Base-by-base conservation (phyloP, 53 echinoderm and acorn worm species). In the Henricia sp. region DNA sequence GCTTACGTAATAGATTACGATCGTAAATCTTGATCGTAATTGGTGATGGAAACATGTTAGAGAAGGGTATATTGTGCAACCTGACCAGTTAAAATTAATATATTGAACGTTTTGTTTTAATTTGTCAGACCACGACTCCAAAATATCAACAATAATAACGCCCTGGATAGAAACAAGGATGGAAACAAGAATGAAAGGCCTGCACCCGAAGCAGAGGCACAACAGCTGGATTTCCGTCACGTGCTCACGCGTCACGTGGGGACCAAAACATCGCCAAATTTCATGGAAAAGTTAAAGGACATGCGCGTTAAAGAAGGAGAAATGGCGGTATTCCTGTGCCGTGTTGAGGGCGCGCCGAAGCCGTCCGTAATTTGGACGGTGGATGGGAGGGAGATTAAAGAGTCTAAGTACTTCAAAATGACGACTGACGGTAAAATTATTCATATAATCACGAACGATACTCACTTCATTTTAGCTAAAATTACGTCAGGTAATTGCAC, bases 361-460 rank as follows among this genome's bases (percentile, higher is more conserved):
- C 96, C 96, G 0, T 85, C 71, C 39, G 82, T 96, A 19, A 64
- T 82, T 3, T 96, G 96, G 96, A 77, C 91, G 4, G 78, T 90
- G 0, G 84, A 92, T 40, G 88, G 86, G 1, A 87, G 94, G 85
- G 93, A 94, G 52, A 96, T 96, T 27, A 91, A 89, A 57, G 96
- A 96, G 78, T 96, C 96, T 0, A 96, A 96, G 39, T 96, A 94
- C 50, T 96, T 96, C 77, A 91, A 91, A 42, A 96, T 96, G 96
- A 96, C 85, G 21, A 94, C 85, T 54, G 83, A 82, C 46, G 96
- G 96, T 95, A 55, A 51, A n/a, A n/a, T n/a, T n/a, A n/a, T n/a
- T n/a, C n/a, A n/a, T n/a, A n/a, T n/a, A n/a, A n/a, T n/a, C n/a
- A n/a, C n/a, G n/a, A n/a, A n/a, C n/a, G n/a, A n/a, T n/a, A n/a